A percentile compares a stretch with the other conserved stretches of the same genome.
Evolutionary conservation across 2,797 vertebrate species (phyloP).

Genomic region (Melanitta fusca): DNA sequence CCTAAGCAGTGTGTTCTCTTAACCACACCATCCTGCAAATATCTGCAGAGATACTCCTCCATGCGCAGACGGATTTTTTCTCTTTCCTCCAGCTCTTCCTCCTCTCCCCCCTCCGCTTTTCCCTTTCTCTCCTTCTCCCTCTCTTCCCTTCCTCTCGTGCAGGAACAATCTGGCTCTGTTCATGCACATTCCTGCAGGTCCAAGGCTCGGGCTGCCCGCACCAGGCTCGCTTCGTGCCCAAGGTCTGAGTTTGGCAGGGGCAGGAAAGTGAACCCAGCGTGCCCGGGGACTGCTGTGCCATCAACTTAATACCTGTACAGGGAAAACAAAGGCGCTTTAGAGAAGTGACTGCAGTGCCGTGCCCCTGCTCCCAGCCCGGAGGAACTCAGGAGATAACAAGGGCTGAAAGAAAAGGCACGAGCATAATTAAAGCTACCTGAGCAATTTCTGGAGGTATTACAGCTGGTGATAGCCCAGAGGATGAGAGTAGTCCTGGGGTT

Average conservation of each 20-base stretch:
- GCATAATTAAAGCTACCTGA: constrained; percentile 73
- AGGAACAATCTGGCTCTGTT: constrained; percentile 77
- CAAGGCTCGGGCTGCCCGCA: constrained; percentile 61
- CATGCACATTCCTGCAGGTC: constrained; percentile 76
- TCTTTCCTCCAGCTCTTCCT: constrained; percentile 43
- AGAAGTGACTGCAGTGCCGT: background rate
- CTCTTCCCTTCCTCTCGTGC: constrained; percentile 64
- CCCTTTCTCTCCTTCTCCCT: constrained; percentile 68
- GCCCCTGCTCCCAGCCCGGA: constrained; percentile 37
- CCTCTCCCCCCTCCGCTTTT: background rate
- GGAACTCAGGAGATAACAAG: constrained; percentile 70
- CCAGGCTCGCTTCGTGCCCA: constrained; percentile 44
- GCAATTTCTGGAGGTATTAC: constrained; percentile 63
- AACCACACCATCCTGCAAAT: constrained; percentile 62
- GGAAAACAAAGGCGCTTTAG: constrained; percentile 80
- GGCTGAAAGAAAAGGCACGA: constrained; percentile 70
- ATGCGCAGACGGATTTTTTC: constrained; percentile 54
- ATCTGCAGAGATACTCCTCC: constrained; percentile 68
- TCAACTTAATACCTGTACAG: constrained; percentile 75
- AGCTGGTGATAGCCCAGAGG: constrained; percentile 58
- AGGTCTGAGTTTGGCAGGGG: constrained; percentile 63
- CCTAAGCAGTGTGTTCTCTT: background rate
- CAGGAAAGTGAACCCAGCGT: constrained; percentile 49
- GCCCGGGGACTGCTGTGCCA: constrained; percentile 70
- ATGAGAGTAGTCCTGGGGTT: background rate